Evolutionary conservation across 92 coral and sea anemone species (phyloP).

Genomic region (Phenganax marumi): DNA sequence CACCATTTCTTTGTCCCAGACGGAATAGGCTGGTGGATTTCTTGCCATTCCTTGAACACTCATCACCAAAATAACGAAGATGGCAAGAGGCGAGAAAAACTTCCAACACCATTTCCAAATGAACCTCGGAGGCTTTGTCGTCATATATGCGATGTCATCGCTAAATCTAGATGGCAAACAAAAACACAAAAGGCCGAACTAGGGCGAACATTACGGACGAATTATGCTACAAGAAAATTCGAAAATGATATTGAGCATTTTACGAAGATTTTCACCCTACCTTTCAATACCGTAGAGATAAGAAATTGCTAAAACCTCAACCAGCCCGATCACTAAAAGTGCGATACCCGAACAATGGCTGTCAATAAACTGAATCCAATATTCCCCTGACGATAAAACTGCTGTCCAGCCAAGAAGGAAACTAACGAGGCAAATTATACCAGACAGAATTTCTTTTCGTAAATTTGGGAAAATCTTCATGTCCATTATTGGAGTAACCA

Average conservation of each 20-base stretch:
- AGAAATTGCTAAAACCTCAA: slow-evolving; percentile 87
- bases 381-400: slow-evolving; percentile 84
- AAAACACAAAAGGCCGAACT: neutral
- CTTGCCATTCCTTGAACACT: slow-evolving; percentile 80
- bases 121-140: slow-evolving; percentile 94
- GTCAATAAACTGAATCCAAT: slow-evolving; percentile 84
- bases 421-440: slow-evolving; percentile 70
- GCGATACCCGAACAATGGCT: slow-evolving; percentile 88
- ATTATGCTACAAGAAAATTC: too few species aligned
- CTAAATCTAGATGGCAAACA: slow-evolving; percentile 65
- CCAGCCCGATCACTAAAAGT: slow-evolving; percentile 85
- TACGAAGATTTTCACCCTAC: slow-evolving; percentile 36
- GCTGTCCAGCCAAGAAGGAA: slow-evolving; percentile 72
- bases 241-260: neutral
- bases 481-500: slow-evolving; percentile 90
- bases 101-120: slow-evolving; percentile 99
- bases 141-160: slow-evolving; percentile 94
- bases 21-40: slow-evolving; percentile 55
- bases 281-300: slow-evolving; percentile 88
- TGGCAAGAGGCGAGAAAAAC: slow-evolving; percentile 85
- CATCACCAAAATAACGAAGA: slow-evolving; percentile 79
- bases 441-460: slow-evolving; percentile 84
- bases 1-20: slow-evolving; percentile 83
- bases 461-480: slow-evolving; percentile 79
- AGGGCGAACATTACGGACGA: neutral